Conservation (phyloP, 2,113 vertebrate genomes). For the Nothocercus nigrocapillus region DNA sequence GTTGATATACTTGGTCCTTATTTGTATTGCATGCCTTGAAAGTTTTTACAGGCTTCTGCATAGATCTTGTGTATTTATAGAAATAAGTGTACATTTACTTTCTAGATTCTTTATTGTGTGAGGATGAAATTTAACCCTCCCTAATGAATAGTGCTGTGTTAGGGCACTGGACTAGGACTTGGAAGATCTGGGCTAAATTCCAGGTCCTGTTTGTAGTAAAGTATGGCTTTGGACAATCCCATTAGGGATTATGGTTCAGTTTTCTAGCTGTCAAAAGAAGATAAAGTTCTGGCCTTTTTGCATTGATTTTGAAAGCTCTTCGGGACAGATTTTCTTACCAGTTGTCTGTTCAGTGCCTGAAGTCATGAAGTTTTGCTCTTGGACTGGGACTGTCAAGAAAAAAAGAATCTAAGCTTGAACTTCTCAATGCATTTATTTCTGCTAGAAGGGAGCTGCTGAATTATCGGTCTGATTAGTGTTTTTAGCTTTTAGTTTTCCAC, state of each 20-base stretch:
- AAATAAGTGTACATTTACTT: neutral
- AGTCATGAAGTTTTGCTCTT: slow-evolving; percentile 1
- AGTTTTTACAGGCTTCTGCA: neutral
- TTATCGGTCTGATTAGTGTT: neutral
- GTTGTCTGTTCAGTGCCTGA: neutral
- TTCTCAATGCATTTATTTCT: neutral
- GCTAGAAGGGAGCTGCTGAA: neutral
- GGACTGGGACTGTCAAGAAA: neutral
- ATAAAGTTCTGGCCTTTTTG: slow-evolving; percentile 9
- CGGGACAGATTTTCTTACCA: neutral
- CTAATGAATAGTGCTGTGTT: neutral
- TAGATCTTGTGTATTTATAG: neutral
- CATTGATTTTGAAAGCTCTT: slow-evolving; percentile 12
- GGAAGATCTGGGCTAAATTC: neutral
- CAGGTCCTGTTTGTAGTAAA: neutral
- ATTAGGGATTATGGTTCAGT: neutral
- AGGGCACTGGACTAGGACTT: neutral
- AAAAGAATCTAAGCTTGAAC: neutral
- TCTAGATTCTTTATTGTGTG: neutral
- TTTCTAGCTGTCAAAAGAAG: slow-evolving; percentile 29
- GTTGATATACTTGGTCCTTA: neutral
- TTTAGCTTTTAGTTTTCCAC: neutral
- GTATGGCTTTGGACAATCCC: neutral
- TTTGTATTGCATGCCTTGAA: neutral
- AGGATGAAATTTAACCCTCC: neutral